Evolutionary conservation across 2,797 vertebrate genomes (phyloP).

Genomic region (Rallus crepitans): DNA sequence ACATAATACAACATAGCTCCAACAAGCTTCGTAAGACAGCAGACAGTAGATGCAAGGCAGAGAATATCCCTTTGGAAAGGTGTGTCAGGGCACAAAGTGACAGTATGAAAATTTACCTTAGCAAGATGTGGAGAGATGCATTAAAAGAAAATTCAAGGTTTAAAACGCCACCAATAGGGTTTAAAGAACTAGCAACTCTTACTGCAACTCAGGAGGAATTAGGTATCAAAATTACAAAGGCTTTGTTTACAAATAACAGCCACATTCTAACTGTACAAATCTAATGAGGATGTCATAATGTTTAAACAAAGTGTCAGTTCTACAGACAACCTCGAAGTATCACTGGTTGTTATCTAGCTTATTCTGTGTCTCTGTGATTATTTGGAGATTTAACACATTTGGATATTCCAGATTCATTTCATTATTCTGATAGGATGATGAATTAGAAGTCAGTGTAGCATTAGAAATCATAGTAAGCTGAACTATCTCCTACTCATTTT

Average conservation of each 20-base stretch:
- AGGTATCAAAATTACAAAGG: background rate
- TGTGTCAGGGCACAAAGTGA: background rate
- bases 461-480: background rate
- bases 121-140: background rate
- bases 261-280: background rate
- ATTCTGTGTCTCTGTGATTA: background rate
- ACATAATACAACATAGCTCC: background rate
- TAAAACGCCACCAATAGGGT: background rate
- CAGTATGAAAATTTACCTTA: background rate
- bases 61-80: background rate
- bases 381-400: background rate
- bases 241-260: background rate
- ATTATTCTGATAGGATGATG: background rate
- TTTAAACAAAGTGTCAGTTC: background rate
- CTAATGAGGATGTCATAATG: background rate
- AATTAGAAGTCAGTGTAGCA: background rate
- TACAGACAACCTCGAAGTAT: background rate
- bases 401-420: background rate
- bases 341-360: background rate
- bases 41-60: background rate
- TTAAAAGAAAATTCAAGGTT: background rate
- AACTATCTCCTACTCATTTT: background rate
- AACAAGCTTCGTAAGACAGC: background rate
- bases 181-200: background rate
- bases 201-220: background rate